Evolutionary conservation across 2,113 vertebrate genomes (phyloP), one percentile per base, ranked within the genome.

Genomic region (Thomomys bottae): DNA sequence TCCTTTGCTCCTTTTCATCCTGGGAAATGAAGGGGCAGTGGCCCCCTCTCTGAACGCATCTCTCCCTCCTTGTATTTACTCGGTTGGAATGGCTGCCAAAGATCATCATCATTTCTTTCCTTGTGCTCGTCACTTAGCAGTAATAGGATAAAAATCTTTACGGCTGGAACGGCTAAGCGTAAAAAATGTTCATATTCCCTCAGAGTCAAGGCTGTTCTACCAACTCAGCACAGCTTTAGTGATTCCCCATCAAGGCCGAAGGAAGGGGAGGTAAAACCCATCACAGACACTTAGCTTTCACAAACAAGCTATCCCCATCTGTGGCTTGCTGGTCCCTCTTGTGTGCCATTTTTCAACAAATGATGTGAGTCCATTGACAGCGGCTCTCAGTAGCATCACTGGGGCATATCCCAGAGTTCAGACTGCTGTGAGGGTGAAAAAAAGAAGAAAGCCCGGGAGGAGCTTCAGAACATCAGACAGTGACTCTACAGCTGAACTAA

Each of bases 61-160:
- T 84, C 93, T 94, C 85, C 93, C 82, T 89, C 81, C 93, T 92
- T 77, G 38, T 89, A 95, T 97, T 97, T 97, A 96, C 96, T 90
- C 77, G 0, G 93, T 81, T 80, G 90, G 96, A 94, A 49, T 94
- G 88, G 32, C 94, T 89, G 92, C 89, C 83, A 38, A 61, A 93
- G 88, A 96, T 81, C 92, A 94, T 92, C 90, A 95, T 95, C 93
- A 91, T 95, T 94, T 96, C 96, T 94, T 49, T 95, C 66, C 72
- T 86, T 40, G 81, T 80, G 64, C 82, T 94, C 75, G 11, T 92
- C 93, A 89, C 95, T 96, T 95, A 96, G 88, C n/a, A 9, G 84
- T 95, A 95, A 95, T 91, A 84, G 94, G 95, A 95, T 94, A 92
- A 95, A 95, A 96, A 92, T 91, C 95, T 96, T 91, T 91, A 94